A percentile compares a stretch with the other conserved stretches of the same genome.
Conservation (phyloP, 23 tunicate species). For the Oikopleura dioica region DNA sequence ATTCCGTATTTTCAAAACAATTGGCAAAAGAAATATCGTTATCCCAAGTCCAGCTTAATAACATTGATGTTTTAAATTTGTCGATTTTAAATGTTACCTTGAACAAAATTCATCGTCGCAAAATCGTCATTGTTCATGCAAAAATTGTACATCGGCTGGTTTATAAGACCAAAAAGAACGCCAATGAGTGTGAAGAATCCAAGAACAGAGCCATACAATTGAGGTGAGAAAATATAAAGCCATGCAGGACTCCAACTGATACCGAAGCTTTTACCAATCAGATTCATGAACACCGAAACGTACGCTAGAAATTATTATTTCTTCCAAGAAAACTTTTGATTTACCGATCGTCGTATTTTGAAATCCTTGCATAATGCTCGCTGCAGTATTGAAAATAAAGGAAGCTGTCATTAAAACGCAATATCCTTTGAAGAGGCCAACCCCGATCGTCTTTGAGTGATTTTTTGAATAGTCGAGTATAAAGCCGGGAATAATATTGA, state of each 20-base stretch:
- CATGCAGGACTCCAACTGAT: not conserved
- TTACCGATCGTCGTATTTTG: not conserved
- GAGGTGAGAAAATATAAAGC: not conserved
- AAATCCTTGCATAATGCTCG: not conserved
- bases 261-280: not conserved
- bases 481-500: not conserved
- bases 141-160: conserved; percentile 4
- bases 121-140: not conserved
- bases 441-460: not conserved
- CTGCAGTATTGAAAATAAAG: not conserved
- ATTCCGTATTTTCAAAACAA: no score
- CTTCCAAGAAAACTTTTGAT: not conserved
- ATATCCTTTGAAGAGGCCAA: not conserved
- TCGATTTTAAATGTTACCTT: no score
- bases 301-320: not conserved
- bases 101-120: conserved; percentile 8
- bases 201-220: not conserved
- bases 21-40: no score
- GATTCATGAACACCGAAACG: not conserved
- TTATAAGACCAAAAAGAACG: not conserved
- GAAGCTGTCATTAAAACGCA: not conserved
- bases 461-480: not conserved
- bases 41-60: no score
- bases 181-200: not conserved
- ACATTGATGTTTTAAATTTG: no score